Conservation (phyloP, 64 coral and sea anemone species). For the Pachyseris speciosa region DNA sequence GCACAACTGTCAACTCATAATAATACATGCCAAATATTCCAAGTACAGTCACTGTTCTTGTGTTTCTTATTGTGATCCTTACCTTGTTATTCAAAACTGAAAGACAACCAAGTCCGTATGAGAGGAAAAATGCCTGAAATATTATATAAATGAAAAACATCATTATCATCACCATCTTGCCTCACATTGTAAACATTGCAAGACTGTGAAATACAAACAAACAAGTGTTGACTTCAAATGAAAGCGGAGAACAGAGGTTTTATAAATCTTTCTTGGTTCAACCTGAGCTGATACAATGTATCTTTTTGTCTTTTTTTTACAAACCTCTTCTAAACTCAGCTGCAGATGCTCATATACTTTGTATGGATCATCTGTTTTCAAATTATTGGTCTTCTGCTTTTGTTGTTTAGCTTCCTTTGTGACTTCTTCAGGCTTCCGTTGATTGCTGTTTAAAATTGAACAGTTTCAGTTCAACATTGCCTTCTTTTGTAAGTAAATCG, state of each 20-base stretch:
- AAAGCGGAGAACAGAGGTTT: too few relatives aligned
- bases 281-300: neutral
- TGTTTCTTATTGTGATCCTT: neutral
- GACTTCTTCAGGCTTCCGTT: neutral
- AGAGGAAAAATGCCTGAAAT: conserved; percentile 88
- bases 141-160: neutral
- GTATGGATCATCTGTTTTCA: conserved; percentile 76
- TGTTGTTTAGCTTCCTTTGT: neutral
- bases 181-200: too few relatives aligned
- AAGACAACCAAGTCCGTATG: conserved; percentile 93
- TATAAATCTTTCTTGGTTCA: too few relatives aligned
- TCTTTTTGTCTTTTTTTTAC: neutral
- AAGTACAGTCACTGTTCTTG: too few relatives aligned
- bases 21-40: too few relatives aligned
- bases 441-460: neutral
- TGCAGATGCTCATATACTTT: conserved; percentile 94
- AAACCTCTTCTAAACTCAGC: conserved; percentile 94
- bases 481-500: too few relatives aligned
- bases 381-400: neutral
- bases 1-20: too few relatives aligned
- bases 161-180: too few relatives aligned
- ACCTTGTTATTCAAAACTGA: conserved; percentile 77
- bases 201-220: too few relatives aligned
- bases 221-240: too few relatives aligned
- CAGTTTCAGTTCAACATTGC: too few relatives aligned